These are phyloP conservation scores for Oreocharis arfaki DNA, from an alignment of 2,113 vertebrate genomes.

Conservation along the genomic window DNA sequence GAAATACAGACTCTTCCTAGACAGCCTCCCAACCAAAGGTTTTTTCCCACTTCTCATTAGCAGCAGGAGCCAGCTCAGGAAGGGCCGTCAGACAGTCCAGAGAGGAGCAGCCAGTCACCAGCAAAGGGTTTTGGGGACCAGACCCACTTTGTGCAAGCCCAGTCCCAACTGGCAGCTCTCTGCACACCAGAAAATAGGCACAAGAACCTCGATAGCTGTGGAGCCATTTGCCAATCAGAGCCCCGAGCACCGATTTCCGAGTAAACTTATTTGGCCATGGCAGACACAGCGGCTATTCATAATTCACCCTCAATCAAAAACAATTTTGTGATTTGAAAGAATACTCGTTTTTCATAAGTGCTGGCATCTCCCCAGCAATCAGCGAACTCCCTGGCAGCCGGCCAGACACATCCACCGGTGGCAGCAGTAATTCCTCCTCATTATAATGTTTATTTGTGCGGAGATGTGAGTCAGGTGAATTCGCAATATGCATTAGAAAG, in stretches of 20 bases:
- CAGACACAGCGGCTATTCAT: constrained; percentile 25
- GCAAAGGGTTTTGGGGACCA: background rate
- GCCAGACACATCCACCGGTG: background rate
- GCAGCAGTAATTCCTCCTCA: constrained; percentile 29
- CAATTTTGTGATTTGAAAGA: constrained; percentile 56
- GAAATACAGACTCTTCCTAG: background rate
- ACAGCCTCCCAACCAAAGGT: background rate
- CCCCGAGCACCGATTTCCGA: background rate
- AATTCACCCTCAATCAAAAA: constrained; percentile 22
- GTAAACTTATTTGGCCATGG: background rate
- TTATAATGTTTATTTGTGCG: constrained; percentile 8
- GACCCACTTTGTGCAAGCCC: accelerated
- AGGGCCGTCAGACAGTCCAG: accelerated
- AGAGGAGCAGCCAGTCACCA: background rate
- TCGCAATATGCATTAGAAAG: background rate
- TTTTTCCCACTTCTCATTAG: background rate
- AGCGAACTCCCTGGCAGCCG: background rate
- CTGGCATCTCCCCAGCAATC: constrained; percentile 24
- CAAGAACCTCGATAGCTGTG: accelerated
- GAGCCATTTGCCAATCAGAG: background rate
- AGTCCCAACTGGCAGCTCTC: background rate
- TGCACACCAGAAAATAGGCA: background rate
- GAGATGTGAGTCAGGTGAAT: constrained; percentile 18
- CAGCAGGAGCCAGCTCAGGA: background rate
- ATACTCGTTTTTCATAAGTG: background rate